Base-by-base conservation (phyloP, 1,140 invertebrate species). In the Coptotermes formosanus region DNA sequence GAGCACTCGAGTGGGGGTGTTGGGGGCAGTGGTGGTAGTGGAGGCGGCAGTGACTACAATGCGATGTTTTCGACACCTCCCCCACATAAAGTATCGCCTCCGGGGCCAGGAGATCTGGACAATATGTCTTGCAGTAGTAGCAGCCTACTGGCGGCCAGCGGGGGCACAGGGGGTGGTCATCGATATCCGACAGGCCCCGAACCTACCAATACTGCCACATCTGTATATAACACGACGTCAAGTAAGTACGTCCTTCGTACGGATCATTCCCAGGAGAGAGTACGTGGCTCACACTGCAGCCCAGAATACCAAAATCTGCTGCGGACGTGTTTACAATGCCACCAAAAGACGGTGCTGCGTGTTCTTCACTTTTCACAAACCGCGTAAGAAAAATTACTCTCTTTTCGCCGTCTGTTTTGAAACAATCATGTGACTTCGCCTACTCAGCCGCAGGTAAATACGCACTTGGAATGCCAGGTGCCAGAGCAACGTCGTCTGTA, bases 21-120 rank as follows among this genome's bases (percentile, higher is more conserved):
- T 55, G 59, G 45, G 25, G 23, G 21, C 44, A 43, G 84, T 25
- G 59, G 55, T 16, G 32, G 43, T 30, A 23, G 44, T 38, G 52
- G 48, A 23, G 59, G 59, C n/a, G 2, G 23, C 25, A 48, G 45
- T 23, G 59, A 85, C 59, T 85, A 82, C 85, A 59, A 21, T 32
- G 43, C 64, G n/a, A 69, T 85, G 85, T 85, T 85, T 64, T 64
- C 43, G 30, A 85, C 55, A 32, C 32, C 85, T 21, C 64, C 85
- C 8, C 75, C 85, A 21, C 84, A 82, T 2, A 45, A 82, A 45
- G 38, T 45, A 52, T 45, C 45, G 83, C 44, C 83, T 3, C 43
- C 83, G 14, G 83, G 44, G n/a, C 44, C 43, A 30, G 83, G 38
- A 19, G 85, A 85, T 19, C 59, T 85, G 64, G 85, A 85, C 32